phyloP scores from a whole-genome alignment of 2,797 vertebrate species.

The Fistularia tabacaria region DNA sequence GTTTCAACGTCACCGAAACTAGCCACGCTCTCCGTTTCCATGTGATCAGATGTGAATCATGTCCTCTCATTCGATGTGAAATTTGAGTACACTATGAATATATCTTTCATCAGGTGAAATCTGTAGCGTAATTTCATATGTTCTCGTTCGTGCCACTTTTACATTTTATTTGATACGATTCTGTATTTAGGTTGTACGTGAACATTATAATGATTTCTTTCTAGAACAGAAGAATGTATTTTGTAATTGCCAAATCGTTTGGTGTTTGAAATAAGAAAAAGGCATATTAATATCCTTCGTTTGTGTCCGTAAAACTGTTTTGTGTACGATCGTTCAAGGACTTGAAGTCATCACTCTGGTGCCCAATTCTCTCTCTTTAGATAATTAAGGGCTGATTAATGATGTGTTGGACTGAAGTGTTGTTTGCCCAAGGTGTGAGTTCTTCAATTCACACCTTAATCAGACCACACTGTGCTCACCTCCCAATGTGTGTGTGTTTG shows the following conservation, averaged over 20 bases:
- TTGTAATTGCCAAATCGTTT: too few species aligned
- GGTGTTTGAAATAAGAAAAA: too few species aligned
- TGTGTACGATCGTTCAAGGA: conserved; percentile 28
- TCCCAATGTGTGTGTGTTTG: conserved; percentile 29
- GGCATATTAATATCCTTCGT: conserved; percentile 2
- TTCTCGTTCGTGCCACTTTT: too few species aligned
- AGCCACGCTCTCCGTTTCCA: too few species aligned
- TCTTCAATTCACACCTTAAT: conserved; percentile 70
- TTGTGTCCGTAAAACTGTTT: conserved; percentile 13
- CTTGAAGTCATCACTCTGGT: conserved; percentile 27
- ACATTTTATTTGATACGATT: background rate
- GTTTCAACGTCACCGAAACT: too few species aligned
- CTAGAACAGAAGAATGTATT: background rate
- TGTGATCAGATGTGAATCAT: too few species aligned
- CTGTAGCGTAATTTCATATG: background rate
- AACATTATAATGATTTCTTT: background rate
- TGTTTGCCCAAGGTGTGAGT: conserved; percentile 73
- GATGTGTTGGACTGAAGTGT: conserved; percentile 60
- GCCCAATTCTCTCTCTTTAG: conserved; percentile 51
- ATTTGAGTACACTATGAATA: too few species aligned
- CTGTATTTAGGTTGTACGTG: background rate
- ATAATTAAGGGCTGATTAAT: conserved; percentile 76
- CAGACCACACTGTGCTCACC: conserved; percentile 57
- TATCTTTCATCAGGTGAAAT: background rate
- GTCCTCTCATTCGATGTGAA: too few species aligned